Base-by-base conservation (phyloP, 2,888 invertebrate genomes). In the Lepidochitona cinerea region DNA sequence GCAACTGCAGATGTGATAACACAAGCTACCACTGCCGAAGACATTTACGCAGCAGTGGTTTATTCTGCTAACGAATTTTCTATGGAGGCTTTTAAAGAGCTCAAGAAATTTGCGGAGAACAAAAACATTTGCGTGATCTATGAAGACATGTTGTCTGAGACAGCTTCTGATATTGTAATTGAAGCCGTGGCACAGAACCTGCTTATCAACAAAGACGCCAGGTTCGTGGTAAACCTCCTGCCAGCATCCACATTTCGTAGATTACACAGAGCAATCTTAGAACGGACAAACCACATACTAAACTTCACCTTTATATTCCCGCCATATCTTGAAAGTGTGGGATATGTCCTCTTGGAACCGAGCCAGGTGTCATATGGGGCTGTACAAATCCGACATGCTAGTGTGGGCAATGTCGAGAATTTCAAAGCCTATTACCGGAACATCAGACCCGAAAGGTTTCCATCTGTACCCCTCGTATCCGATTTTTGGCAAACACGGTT, bases 401-500 rank as follows among this genome's bases (percentile, higher is more conserved):
- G 12, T 4, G 26, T 18, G 59, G 23, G 12, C 18, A 59, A 26
- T 12, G 1, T 59, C 29, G 36, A 66, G n/a, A 33, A 36, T 2
- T 66, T 66, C 37, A 66, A n/a, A 18, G 12, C 32, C 35, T 66
- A 18, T 18, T 66, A 66, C 66, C 9, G 66, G 33, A 35, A 32
- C n/a, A 14, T 66, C 4, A 33, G 18, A 14, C 32, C 29, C 14
- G 65, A 53, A 18, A 23, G 23, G 18, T 67, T 65, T 37, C 35
- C 41, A 4, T 26, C 32, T 18, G 72, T 77, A 52, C 79, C 79
- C 4, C 75, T 75, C 74, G 70, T 79, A 32, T 49, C 69, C 14
- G 74, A 73, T 23, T 79, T 71, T 68, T 79, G 79, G 79, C 35
- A 71, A 66, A 26, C 71, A 18, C 67, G 53, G 49, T 79, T 79